Evolutionary conservation across 2,797 vertebrate species (phyloP), one percentile per base, ranked within the genome.

Genomic region (Tympanoctomys barrerae): DNA sequence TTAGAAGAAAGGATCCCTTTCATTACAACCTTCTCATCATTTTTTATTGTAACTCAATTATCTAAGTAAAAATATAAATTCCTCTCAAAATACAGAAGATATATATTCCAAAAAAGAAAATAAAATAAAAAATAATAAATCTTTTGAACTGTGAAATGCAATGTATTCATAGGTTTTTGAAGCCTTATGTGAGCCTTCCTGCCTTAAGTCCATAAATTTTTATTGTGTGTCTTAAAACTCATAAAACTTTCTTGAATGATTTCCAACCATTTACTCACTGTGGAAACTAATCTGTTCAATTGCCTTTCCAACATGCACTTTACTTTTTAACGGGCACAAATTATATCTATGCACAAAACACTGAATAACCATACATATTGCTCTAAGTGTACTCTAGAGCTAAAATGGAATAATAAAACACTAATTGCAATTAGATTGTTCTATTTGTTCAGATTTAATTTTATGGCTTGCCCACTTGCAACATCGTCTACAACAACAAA

Each of bases 151-250:
- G 87, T 96, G 90, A 96, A 85, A 90, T 81, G 75, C 61, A 82
- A 94, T 93, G 83, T 85, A 89, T 61, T 91, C 71, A 52, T 89
- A 86, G 31, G 14, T 22, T 93, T 93, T 89, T 33, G 62, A 83
- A 75, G 89, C 68, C 64, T 93, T 95, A 84, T 62, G 71, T 39
- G 78, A 96, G 59, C 31, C 49, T 90, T 90, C 42, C 62, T 62
- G 31, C 24, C 82, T 81, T 91, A 97, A 96, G 89, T 97, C 78
- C 73, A 96, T 97, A 93, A 96, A 96, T 86, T 97, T 97, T 97
- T 96, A 97, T 97, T 94, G 79, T 96, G 77, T 36, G 0, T 95
- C 81, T 92, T 96, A 93, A 95, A 96, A 87, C 52, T 94, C 87
- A 91, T 95, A 97, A 97, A 96, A 96, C 42, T 93, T 96, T 70